Percentiles rank a stretch among this genome's conserved stretches.
These are phyloP conservation scores for Chelonia mydas DNA, from an alignment of 2,797 vertebrate genomes.

Conservation along the genomic window DNA sequence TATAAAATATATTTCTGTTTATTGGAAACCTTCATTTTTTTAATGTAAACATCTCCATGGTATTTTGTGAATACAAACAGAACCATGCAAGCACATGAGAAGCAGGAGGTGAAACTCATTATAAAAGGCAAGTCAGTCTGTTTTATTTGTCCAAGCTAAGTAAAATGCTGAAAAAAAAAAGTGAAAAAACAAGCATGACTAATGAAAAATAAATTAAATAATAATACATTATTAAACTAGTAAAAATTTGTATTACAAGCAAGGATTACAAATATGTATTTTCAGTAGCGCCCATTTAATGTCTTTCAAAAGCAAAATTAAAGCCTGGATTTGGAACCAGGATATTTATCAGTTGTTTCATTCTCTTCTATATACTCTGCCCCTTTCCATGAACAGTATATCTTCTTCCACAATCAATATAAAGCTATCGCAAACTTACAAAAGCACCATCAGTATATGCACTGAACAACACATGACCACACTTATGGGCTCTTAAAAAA, in stretches of 20 bases:
- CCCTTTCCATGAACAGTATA: not conserved
- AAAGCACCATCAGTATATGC: not conserved
- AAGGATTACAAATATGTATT: not conserved
- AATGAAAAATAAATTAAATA: not conserved
- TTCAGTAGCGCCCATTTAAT: not conserved
- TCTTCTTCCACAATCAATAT: not conserved
- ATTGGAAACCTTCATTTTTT: not conserved
- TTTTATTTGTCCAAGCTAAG: not conserved
- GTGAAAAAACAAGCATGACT: not conserved
- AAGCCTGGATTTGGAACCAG: not conserved
- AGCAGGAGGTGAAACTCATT: not conserved
- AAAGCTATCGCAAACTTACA: not conserved
- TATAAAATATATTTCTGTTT: not conserved
- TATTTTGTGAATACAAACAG: not conserved
- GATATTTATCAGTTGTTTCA: not conserved
- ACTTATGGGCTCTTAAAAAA: not conserved
- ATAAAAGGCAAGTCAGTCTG: not conserved
- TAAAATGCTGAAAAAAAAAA: not conserved
- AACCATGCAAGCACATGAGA: not conserved
- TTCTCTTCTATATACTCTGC: accelerated
- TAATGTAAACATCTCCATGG: not conserved
- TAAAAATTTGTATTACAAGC: not conserved
- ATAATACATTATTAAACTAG: not conserved
- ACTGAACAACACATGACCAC: not conserved
- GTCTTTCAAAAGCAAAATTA: not conserved